Conservation (phyloP, 2,888 invertebrate species). For the Adela reaumurella region DNA sequence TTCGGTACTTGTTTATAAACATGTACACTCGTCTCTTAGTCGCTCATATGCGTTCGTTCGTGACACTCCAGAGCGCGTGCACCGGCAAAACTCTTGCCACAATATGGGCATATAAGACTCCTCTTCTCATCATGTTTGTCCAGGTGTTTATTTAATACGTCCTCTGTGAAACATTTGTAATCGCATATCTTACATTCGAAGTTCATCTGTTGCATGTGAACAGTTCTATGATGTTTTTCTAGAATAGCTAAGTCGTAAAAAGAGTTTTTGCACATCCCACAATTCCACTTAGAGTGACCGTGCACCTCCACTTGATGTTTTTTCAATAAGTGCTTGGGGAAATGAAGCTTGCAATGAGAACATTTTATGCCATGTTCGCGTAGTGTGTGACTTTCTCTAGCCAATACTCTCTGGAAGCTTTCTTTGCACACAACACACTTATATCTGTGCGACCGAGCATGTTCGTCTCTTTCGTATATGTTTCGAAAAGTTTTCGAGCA, state of each 20-base stretch:
- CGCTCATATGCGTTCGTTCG: conserved; percentile 21
- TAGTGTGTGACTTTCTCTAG: not conserved
- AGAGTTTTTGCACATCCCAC: not conserved
- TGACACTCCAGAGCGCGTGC: conserved; percentile 18
- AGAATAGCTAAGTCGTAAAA: not conserved
- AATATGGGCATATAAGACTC: conserved; percentile 22
- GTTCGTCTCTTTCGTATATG: not conserved
- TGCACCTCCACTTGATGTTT: not conserved
- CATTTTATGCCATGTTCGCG: not conserved
- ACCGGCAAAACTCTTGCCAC: conserved; percentile 23
- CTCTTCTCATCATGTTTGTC: conserved; percentile 22
- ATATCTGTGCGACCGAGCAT: not conserved
- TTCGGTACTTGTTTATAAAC: no score
- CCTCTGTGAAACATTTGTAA: conserved; percentile 12
- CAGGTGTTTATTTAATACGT: conserved; percentile 18
- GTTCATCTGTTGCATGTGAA: not conserved
- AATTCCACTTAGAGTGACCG: not conserved
- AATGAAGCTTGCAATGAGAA: not conserved
- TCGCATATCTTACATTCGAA: not conserved
- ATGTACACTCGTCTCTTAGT: conserved; percentile 19
- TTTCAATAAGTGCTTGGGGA: not conserved
- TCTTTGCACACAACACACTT: not conserved
- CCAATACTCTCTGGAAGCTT: not conserved
- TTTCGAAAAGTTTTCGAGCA: not conserved
- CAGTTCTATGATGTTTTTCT: not conserved